A percentile compares a stretch with the other conserved stretches of the same genome.
These are phyloP conservation scores for Bambusicola thoracicus DNA, from an alignment of 2,113 vertebrate genomes.

Conservation along the genomic window DNA sequence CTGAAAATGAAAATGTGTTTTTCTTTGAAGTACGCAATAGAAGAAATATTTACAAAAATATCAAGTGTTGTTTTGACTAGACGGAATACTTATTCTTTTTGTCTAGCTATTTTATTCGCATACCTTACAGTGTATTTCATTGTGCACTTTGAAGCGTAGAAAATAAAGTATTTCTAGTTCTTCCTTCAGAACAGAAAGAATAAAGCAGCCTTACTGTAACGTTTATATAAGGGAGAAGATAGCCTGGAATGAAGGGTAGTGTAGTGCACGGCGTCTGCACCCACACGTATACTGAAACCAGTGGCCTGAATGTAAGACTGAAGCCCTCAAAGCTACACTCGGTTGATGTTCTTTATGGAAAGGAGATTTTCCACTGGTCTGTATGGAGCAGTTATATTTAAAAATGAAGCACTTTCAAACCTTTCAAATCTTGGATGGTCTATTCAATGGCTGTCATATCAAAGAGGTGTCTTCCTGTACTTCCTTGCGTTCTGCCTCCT, in stretches of 20 bases:
- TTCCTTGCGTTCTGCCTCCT: background rate
- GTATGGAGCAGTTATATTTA: background rate
- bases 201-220: background rate
- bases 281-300: background rate
- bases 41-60: conserved; percentile 40
- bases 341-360: background rate
- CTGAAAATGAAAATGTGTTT: conserved; percentile 11
- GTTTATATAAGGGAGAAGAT: background rate
- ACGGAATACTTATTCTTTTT: conserved; percentile 21
- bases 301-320: background rate
- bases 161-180: background rate
- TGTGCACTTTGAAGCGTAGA: background rate
- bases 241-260: background rate
- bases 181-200: background rate
- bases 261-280: background rate
- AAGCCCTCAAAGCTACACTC: background rate
- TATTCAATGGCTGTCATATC: background rate
- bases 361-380: background rate
- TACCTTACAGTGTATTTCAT: background rate
- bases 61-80: conserved; percentile 45
- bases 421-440: background rate
- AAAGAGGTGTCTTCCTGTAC: background rate
- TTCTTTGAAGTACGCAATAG: conserved; percentile 41
- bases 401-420: background rate
- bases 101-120: conserved; percentile 16